Evolutionary conservation across 2,113 vertebrate genomes (phyloP).

Genomic region (Harpagus bidentatus): DNA sequence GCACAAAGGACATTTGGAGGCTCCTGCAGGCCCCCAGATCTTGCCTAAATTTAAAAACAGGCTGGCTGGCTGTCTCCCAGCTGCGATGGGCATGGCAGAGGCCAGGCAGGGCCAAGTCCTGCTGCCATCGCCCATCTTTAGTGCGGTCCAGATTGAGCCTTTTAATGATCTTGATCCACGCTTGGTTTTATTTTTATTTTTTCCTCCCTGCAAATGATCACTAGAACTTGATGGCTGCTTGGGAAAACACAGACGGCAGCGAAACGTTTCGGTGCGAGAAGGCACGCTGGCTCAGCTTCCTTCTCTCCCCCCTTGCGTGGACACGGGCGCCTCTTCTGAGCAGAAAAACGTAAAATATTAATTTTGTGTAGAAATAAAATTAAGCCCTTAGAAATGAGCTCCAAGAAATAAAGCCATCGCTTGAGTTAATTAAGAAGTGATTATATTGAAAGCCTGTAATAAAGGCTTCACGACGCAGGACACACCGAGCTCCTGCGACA

Average conservation of each 20-base stretch:
- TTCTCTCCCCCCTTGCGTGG: neutral
- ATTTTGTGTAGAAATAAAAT: conserved; percentile 75
- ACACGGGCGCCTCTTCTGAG: neutral
- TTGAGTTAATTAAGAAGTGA: conserved; percentile 78
- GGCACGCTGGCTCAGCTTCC: conserved; percentile 33
- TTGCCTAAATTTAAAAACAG: accelerated
- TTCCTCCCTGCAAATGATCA: conserved; percentile 55
- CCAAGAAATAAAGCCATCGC: conserved; percentile 63
- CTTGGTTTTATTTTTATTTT: conserved; percentile 49
- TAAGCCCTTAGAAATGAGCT: conserved; percentile 68
- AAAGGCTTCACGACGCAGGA: neutral
- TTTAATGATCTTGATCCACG: conserved; percentile 55
- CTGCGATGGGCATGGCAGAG: neutral
- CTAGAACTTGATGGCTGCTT: conserved; percentile 47
- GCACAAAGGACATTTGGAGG: neutral
- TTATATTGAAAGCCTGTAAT: conserved; percentile 52
- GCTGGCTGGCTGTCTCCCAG: neutral
- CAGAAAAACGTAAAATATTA: conserved; percentile 67
- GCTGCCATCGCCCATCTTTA: conserved; percentile 35
- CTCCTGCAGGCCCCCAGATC: neutral
- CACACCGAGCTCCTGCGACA: neutral
- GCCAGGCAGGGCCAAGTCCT: neutral
- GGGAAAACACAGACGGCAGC: conserved; percentile 46
- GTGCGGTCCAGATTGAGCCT: conserved; percentile 33
- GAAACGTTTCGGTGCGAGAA: neutral